Conservation (phyloP, 1,140 invertebrate species). For the Notospermus geniculatus region DNA sequence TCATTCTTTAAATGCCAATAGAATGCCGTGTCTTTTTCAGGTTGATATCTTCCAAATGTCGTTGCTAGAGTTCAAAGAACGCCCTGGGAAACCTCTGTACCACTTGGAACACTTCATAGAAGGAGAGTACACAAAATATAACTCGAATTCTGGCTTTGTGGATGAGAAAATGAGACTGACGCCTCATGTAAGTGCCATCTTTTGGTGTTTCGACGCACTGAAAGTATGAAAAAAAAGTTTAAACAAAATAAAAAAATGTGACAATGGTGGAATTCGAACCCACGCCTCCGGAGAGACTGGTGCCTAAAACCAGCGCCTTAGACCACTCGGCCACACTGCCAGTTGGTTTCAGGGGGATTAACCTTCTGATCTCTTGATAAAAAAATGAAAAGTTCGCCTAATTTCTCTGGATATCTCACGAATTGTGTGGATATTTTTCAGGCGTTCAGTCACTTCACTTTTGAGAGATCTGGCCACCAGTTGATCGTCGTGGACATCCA, state of each 20-base stretch:
- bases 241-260: too few species aligned
- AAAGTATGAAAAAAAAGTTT: too few species aligned
- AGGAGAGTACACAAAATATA: conserved; percentile 65
- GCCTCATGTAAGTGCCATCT: conserved; percentile 56
- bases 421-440: conserved; percentile 36
- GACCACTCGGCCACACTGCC: too few species aligned
- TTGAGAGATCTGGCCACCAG: conserved; percentile 64
- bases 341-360: too few species aligned
- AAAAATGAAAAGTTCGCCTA: too few species aligned
- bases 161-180: conserved; percentile 60
- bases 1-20: not conserved
- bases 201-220: too few species aligned
- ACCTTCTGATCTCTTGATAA: too few species aligned
- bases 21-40: conserved; percentile 40
- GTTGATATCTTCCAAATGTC: conserved; percentile 66
- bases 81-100: conserved; percentile 59
- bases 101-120: conserved; percentile 66
- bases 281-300: too few species aligned
- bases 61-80: conserved; percentile 60
- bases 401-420: too few species aligned
- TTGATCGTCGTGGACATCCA: conserved; percentile 66
- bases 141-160: conserved; percentile 66
- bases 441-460: conserved; percentile 67
- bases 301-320: too few species aligned
- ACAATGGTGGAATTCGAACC: too few species aligned